These are phyloP conservation scores for Branchipolynoe longqiensis DNA, from an alignment of 2,888 invertebrate genomes.

Conservation along the genomic window DNA sequence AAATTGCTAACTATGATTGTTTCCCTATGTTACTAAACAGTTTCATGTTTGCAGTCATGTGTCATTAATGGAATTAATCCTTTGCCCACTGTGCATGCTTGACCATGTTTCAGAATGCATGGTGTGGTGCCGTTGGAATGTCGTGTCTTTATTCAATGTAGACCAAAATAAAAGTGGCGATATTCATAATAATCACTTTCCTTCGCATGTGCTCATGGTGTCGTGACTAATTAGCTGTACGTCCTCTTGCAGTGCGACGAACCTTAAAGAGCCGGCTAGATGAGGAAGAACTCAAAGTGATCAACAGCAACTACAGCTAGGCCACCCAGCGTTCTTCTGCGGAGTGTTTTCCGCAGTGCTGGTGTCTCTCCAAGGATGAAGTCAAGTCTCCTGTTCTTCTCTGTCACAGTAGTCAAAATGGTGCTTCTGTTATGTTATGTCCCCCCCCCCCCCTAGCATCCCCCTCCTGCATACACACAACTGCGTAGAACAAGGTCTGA, in stretches of 20 bases:
- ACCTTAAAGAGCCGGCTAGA: constrained; percentile 60
- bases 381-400: neutral
- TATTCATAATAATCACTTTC: too few species aligned
- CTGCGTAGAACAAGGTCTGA: too few species aligned
- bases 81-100: too few species aligned
- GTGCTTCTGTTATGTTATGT: constrained; percentile 25
- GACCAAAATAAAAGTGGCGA: neutral
- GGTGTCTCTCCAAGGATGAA: neutral
- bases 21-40: too few species aligned
- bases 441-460: neutral
- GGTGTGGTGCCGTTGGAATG: constrained; percentile 20
- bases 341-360: neutral
- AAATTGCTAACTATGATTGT: too few species aligned
- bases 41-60: too few species aligned
- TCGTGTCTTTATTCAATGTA: neutral
- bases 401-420: constrained; percentile 48
- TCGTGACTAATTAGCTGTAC: neutral
- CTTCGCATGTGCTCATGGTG: too few species aligned
- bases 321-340: neutral
- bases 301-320: constrained; percentile 55
- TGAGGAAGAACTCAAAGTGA: constrained; percentile 54
- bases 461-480: too few species aligned
- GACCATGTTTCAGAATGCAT: too few species aligned
- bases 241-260: constrained; percentile 57
- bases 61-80: too few species aligned